These are phyloP conservation scores for Brachionichthys hirsutus DNA, from an alignment of 2,113 vertebrate genomes.

Conservation along the genomic window DNA sequence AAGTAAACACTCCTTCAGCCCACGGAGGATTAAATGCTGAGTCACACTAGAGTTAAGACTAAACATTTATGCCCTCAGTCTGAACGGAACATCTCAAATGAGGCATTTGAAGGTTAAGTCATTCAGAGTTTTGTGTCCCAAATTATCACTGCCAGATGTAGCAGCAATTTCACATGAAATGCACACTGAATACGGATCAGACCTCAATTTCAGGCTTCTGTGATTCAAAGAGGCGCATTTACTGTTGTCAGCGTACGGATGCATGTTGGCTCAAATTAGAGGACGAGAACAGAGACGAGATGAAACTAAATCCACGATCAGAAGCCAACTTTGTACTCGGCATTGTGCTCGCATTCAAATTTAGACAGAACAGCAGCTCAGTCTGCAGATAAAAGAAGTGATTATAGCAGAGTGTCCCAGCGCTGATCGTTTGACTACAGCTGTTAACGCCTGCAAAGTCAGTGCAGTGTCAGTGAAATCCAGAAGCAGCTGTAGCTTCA, in stretches of 20 bases:
- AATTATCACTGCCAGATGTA: slow-evolving; percentile 10
- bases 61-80: slow-evolving; percentile 16
- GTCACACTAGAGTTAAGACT: slow-evolving; percentile 26
- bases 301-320: slow-evolving; percentile 31
- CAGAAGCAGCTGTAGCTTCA: slow-evolving; percentile 12
- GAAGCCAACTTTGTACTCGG: slow-evolving; percentile 12
- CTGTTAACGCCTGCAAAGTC: slow-evolving; percentile 33
- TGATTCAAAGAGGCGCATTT: slow-evolving; percentile 31
- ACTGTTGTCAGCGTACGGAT: background rate
- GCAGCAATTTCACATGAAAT: slow-evolving; percentile 12
- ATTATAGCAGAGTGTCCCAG: slow-evolving; percentile 11
- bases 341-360: slow-evolving; percentile 27
- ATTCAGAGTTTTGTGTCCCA: slow-evolving; percentile 43
- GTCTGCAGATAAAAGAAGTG: slow-evolving; percentile 15
- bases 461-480: slow-evolving; percentile 27
- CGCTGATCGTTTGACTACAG: slow-evolving; percentile 20
- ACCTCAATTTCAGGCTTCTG: slow-evolving; percentile 16
- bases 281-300: slow-evolving; percentile 10
- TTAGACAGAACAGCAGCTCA: slow-evolving; percentile 9
- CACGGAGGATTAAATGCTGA: slow-evolving; percentile 32
- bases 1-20: slow-evolving; percentile 3
- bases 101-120: slow-evolving; percentile 38
- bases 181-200: slow-evolving; percentile 31
- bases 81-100: slow-evolving; percentile 10
- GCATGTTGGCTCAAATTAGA: slow-evolving; percentile 42